Percentiles rank a stretch among this genome's conserved stretches.
Conservation (phyloP, 2,113 vertebrate genomes). For the Rhipidura dahli region DNA sequence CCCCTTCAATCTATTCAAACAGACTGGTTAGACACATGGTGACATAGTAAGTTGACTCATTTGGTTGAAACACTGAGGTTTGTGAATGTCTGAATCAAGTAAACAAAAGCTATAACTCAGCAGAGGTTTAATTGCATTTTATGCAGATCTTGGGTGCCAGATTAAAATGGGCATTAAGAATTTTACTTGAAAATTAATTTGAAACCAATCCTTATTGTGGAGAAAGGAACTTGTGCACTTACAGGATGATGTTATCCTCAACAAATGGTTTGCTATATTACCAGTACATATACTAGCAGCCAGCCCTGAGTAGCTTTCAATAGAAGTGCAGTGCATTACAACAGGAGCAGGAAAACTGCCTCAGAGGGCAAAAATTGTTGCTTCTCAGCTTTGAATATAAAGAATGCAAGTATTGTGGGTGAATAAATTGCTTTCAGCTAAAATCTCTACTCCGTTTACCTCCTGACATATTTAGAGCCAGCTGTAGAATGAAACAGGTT, state of each 20-base stretch:
- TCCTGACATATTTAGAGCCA: not conserved
- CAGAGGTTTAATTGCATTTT: not conserved
- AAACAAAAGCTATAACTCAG: not conserved
- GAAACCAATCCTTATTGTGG: not conserved
- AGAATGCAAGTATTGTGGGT: not conserved
- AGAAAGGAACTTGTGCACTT: not conserved
- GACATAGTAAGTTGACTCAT: not conserved
- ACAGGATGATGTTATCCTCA: not conserved
- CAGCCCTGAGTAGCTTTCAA: not conserved
- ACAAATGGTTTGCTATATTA: not conserved
- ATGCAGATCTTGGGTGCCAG: not conserved
- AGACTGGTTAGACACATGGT: not conserved
- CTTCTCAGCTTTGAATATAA: not conserved
- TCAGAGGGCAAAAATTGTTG: not conserved
- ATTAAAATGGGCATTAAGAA: not conserved
- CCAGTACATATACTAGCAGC: accelerated
- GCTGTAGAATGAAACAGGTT: not conserved
- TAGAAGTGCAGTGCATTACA: not conserved
- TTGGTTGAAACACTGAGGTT: not conserved
- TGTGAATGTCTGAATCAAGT: not conserved
- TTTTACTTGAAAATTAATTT: not conserved
- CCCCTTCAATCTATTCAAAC: not conserved
- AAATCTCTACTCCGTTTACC: not conserved
- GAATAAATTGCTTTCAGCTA: not conserved
- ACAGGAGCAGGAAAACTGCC: not conserved